phyloP scores from a whole-genome alignment of 2,888 invertebrate genomes.

The Drosophila neonasuta region DNA sequence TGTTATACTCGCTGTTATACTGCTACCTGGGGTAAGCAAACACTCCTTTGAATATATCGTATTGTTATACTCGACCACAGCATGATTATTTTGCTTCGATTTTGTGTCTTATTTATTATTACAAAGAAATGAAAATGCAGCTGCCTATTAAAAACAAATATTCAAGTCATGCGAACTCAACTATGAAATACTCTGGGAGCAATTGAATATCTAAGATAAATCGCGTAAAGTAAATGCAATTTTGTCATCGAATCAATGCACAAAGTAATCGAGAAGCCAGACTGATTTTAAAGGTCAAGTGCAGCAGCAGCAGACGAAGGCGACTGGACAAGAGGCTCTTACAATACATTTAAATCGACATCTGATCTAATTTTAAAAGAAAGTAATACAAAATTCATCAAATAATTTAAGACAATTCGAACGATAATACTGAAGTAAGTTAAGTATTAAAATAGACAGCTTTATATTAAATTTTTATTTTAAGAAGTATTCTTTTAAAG shows the following conservation, averaged over 20 bases:
- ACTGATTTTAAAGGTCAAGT: background rate
- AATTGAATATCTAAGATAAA: background rate
- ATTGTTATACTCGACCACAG: no score
- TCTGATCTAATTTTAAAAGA: background rate
- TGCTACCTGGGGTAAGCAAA: constrained; percentile 4
- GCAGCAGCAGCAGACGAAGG: background rate
- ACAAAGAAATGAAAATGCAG: background rate
- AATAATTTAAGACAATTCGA: no score
- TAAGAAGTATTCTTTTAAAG: no score
- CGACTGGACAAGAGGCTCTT: background rate
- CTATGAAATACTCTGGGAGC: background rate
- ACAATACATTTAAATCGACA: background rate
- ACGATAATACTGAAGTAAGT: no score
- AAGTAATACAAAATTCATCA: no score
- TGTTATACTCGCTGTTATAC: constrained; percentile 29
- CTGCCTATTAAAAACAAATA: background rate
- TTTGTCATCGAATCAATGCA: background rate
- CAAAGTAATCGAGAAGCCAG: background rate
- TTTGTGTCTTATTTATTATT: background rate
- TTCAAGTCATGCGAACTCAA: background rate
- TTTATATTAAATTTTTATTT: no score
- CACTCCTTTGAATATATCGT: background rate
- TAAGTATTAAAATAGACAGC: no score
- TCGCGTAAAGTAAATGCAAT: background rate
- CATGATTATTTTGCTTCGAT: background rate